Evolutionary conservation across 2,113 vertebrate genomes (phyloP).

Genomic region (Aviceda subcristata): DNA sequence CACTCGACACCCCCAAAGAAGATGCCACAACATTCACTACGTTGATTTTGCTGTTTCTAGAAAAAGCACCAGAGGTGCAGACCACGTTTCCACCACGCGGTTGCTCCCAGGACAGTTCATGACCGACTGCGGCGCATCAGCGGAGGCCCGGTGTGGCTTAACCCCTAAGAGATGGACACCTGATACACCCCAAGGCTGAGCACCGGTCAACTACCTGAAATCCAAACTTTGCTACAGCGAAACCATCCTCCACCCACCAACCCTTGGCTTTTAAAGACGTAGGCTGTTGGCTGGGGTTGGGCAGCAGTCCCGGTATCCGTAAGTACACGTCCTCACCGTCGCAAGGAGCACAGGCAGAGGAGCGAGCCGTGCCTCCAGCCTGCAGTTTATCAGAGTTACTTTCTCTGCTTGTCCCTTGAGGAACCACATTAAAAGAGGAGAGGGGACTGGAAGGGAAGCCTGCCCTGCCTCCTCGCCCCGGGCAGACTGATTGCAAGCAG

Average conservation of each 20-base stretch:
- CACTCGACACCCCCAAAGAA: background rate
- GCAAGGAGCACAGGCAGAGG: background rate
- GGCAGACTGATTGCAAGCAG: accelerated
- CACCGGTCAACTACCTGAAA: background rate
- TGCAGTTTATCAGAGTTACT: background rate
- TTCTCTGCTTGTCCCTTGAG: background rate
- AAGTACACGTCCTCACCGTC: accelerated
- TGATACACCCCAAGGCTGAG: background rate
- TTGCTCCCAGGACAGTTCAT: background rate
- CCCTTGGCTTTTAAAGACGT: background rate
- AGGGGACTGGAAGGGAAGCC: background rate
- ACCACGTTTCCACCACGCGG: background rate
- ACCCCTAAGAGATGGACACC: background rate
- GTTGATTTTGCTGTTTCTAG: background rate
- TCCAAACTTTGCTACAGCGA: background rate
- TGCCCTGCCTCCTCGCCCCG: accelerated
- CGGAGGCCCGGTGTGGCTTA: background rate
- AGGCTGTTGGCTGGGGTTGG: background rate
- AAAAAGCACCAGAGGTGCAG: background rate
- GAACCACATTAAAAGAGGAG: background rate
- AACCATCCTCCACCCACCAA: background rate
- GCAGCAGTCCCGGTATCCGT: background rate
- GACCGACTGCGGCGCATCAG: background rate
- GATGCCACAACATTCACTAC: background rate
- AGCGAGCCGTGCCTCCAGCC: background rate